Evolutionary conservation across 2,888 invertebrate genomes (phyloP), one percentile per base, ranked within the genome.

Genomic region (Apodemia mormo): DNA sequence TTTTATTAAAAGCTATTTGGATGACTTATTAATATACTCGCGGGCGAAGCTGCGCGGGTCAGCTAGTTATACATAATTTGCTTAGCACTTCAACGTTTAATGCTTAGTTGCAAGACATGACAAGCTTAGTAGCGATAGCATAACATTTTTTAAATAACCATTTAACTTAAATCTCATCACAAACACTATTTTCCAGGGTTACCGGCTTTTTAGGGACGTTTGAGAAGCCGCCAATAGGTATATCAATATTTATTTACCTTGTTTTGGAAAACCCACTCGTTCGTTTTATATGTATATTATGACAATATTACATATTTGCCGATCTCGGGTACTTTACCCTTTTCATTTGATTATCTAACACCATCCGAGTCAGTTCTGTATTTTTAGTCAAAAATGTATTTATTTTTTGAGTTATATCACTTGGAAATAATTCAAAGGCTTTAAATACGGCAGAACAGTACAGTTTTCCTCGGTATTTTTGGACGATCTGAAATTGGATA

Each of bases 231-330:
- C 33, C 61, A 61, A 61, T 37, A 33, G 61, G 61, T 61, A 61
- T 7, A 61, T 61, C 30, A 61, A 37, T n/a, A n/a, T 61, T 61
- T 61, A 61, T 61, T 61, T 61, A 37, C 61, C 61, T 61, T 61
- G 37, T 61, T 22, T 22, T 37, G 37, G 61, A 37, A 61, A 61
- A 61, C 61, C 33, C 61, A 61, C 61, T 33, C 61, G 61, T 61
- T 33, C 61, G 61, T 61, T 61, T 61, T 61, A 61, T 61, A 61
- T 61, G n/a, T 22, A 22, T 22, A 22, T 22, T 22, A 22, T 61
- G 33, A 61, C 61, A 61, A 61, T 61, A 61, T 61, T 61, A 61
- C 37, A 61, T 61, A 37, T 61, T 61, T 61, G 14, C 37, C 1
- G 61, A 64, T 64, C 37, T 37, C n/a, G 61, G 61, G 33, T 64